Evolutionary conservation across 2,113 vertebrate species (phyloP).

Genomic region (Oreochromis spilurus): DNA sequence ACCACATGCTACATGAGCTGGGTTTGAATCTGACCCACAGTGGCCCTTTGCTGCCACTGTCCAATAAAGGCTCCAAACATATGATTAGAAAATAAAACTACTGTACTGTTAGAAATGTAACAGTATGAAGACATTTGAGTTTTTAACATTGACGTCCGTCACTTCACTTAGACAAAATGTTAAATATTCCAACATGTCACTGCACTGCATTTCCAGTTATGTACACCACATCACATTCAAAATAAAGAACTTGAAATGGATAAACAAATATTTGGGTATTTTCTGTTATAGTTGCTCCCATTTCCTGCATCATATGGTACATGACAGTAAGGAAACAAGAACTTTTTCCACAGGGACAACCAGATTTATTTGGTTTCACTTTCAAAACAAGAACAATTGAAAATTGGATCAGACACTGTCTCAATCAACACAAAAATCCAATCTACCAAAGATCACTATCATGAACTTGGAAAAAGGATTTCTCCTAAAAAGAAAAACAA

Average conservation of each 20-base stretch:
- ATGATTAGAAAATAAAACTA: neutral
- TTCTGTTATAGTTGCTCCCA: neutral
- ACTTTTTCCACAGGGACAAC: neutral
- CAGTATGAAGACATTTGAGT: neutral
- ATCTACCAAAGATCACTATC: neutral
- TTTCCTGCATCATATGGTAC: neutral
- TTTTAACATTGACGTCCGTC: neutral
- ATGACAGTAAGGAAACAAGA: fast-evolving
- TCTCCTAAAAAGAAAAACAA: neutral
- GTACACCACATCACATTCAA: neutral
- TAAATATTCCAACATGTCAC: neutral
- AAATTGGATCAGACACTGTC: neutral
- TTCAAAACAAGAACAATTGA: neutral
- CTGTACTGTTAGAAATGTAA: neutral
- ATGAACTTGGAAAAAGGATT: neutral
- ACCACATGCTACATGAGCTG: neutral
- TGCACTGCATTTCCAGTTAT: neutral
- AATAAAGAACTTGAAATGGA: neutral
- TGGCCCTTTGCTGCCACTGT: neutral
- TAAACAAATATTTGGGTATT: neutral
- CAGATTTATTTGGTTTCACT: neutral
- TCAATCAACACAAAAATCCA: neutral
- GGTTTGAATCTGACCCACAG: neutral
- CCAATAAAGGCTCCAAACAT: neutral
- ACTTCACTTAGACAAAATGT: neutral